Percentiles rank a stretch among this genome's conserved stretches.
Conservation (phyloP, 1,140 invertebrate genomes). For the Limonius californicus region DNA sequence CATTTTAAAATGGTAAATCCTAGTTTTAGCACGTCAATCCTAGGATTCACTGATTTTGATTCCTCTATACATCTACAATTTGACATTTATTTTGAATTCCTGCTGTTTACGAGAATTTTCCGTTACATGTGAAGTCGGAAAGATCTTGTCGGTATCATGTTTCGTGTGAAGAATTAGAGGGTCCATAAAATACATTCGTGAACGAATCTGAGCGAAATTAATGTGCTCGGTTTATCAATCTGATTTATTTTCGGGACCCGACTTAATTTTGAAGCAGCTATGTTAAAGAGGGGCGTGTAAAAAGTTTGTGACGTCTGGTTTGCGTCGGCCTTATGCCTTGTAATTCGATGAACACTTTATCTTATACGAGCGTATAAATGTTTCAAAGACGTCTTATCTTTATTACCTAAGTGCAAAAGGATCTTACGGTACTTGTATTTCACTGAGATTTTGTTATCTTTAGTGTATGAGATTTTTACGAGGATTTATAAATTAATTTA, state of each 20-base stretch:
- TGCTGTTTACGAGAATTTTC: too few relatives aligned
- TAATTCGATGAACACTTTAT: constrained; percentile 33
- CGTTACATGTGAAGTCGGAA: neutral
- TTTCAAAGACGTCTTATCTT: constrained; percentile 29
- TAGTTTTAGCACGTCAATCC: too few relatives aligned
- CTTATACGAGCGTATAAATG: constrained; percentile 30
- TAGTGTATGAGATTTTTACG: neutral
- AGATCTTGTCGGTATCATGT: neutral
- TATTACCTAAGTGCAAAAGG: constrained; percentile 20
- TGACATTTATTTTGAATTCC: too few relatives aligned
- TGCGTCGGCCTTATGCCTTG: constrained; percentile 23
- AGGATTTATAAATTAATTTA: neutral
- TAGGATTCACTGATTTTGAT: too few relatives aligned
- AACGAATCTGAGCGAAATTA: neutral
- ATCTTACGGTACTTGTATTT: constrained; percentile 12
- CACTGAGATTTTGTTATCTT: neutral
- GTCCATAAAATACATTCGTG: neutral
- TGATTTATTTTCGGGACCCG: neutral
- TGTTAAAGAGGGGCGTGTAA: neutral
- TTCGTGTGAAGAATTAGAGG: neutral
- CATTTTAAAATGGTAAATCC: too few relatives aligned
- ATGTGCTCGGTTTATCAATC: neutral
- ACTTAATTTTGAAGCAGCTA: neutral
- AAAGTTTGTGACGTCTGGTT: constrained; percentile 23
- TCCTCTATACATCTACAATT: too few relatives aligned